Evolutionary conservation across 2,888 invertebrate species (phyloP).

Genomic region (Lobophora halterata): DNA sequence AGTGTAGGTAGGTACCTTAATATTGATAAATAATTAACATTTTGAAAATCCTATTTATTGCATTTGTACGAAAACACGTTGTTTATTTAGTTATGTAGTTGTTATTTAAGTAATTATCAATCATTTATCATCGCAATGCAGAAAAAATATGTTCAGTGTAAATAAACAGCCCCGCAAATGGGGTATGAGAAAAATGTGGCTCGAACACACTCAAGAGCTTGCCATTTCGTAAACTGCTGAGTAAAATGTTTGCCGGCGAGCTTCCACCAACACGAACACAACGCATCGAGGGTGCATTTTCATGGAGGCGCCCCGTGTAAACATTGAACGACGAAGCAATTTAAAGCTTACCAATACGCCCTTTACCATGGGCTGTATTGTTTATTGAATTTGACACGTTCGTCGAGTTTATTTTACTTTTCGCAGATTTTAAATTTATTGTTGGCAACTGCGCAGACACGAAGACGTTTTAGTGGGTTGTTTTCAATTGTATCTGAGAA

Average conservation of each 20-base stretch:
- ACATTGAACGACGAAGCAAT: slow-evolving; percentile 33
- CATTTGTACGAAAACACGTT: too few relatives aligned
- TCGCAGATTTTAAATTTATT: too few relatives aligned
- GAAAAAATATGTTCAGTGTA: slow-evolving; percentile 20
- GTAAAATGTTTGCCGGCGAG: slow-evolving; percentile 46
- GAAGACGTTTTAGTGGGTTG: too few relatives aligned
- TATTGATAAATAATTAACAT: too few relatives aligned
- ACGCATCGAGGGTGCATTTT: slow-evolving; percentile 44
- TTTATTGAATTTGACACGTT: not conserved
- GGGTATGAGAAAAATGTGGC: slow-evolving; percentile 34
- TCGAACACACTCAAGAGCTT: slow-evolving; percentile 33
- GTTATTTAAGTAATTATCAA: too few relatives aligned
- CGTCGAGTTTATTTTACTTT: too few relatives aligned
- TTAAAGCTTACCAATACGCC: slow-evolving; percentile 5
- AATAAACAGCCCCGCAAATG: slow-evolving; percentile 27
- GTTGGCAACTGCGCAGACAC: too few relatives aligned
- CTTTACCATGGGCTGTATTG: not conserved
- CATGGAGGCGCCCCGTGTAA: slow-evolving; percentile 33
- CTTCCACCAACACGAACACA: slow-evolving; percentile 49
- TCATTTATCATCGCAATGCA: too few relatives aligned
- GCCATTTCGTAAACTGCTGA: slow-evolving; percentile 39
- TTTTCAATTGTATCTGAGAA: not conserved
- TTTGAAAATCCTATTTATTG: too few relatives aligned
- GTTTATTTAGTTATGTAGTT: too few relatives aligned
- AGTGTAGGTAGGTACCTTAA: too few relatives aligned